Evolutionary conservation across 2,797 vertebrate species (phyloP), one percentile per base, ranked within the genome.

Genomic region (Macrochelys suwanniensis): DNA sequence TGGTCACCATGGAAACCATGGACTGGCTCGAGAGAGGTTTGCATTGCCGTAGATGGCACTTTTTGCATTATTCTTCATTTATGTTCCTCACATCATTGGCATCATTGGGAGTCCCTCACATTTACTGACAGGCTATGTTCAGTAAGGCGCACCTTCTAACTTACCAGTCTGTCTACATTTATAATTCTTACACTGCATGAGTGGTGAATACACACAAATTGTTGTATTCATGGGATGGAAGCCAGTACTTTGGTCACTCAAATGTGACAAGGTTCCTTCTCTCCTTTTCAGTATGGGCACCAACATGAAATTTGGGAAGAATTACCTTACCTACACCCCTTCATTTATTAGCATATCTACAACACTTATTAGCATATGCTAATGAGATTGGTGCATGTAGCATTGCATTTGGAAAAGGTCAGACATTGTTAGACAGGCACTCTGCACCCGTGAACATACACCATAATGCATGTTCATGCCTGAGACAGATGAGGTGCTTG

Each of bases 1-100:
- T 76, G 80, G 94, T 97, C 90, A 92, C 97, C 95, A 97, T 96
- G 93, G 97, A 94, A 97, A 97, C 96, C 45, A 92, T 88, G 96
- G 95, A 96, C 96, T 96, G 96, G 95, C 95, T 96, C 94, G 94
- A 97, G 71, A 76, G 95, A 97, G 94, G 93, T 93, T 97, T 97
- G 96, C 93, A 79, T 80, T 92, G 84, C 95, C 96, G 84, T 80
- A 95, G 88, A 96, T 95, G 95, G 94, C 95, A 84, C 95, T 95
- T 96, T 97, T 95, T 97, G 92, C 93, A 77, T 94, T 89, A 51
- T 96, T 95, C 94, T 89, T 61, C 54, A 87, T 93, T 91, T 92
- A 86, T 92, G 31, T 91, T 96, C 92, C 94, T 94, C 87, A 80
- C 33, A 89, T 57, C 65, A 85, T 49, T 37, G 68, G 91, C 19